Conservation (phyloP, 2,888 invertebrate genomes). For the Caenorhabditis doughertyi region DNA sequence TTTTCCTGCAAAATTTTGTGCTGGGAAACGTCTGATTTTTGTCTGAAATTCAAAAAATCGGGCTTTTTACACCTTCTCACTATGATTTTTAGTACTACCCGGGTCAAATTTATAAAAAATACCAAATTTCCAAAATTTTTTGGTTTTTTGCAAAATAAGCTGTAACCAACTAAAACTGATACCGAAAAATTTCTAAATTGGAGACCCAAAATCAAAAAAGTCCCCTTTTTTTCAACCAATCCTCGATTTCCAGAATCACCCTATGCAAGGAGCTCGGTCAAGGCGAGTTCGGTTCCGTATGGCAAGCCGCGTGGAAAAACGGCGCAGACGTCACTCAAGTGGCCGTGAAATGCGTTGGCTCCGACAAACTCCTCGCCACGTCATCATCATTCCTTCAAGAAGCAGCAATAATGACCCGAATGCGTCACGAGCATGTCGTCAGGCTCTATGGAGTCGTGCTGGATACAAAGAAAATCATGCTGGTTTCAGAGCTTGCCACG, state of each 20-base stretch:
- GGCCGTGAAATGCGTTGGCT: slow-evolving; percentile 91
- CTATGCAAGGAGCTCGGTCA: slow-evolving; percentile 95
- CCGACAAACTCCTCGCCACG: slow-evolving; percentile 96
- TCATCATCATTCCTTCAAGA: slow-evolving; percentile 97
- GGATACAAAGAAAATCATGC: slow-evolving; percentile 91
- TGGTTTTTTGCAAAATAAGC: too few relatives aligned
- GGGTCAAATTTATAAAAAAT: too few relatives aligned
- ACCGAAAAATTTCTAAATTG: too few relatives aligned
- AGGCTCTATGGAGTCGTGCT: slow-evolving; percentile 97
- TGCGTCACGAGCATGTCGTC: slow-evolving; percentile 97
- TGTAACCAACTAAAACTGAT: too few relatives aligned
- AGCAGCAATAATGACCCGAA: slow-evolving; percentile 97
- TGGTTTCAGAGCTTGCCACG: slow-evolving; percentile 94
- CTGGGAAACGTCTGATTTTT: too few relatives aligned
- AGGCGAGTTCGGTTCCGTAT: slow-evolving; percentile 98
- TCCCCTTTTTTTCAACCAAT: too few relatives aligned
- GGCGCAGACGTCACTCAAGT: slow-evolving; percentile 86
- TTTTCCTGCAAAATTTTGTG: too few relatives aligned
- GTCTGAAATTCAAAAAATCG: too few relatives aligned
- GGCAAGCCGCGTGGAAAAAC: slow-evolving; percentile 87
- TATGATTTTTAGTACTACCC: too few relatives aligned
- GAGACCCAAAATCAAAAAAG: too few relatives aligned
- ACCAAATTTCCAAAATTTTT: too few relatives aligned
- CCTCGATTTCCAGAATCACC: slow-evolving; percentile 74
- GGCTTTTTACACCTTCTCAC: too few relatives aligned